Evolutionary conservation across 1,140 invertebrate species (phyloP), one percentile per base, ranked within the genome.

Genomic region (Brachionus rotundiformis): DNA sequence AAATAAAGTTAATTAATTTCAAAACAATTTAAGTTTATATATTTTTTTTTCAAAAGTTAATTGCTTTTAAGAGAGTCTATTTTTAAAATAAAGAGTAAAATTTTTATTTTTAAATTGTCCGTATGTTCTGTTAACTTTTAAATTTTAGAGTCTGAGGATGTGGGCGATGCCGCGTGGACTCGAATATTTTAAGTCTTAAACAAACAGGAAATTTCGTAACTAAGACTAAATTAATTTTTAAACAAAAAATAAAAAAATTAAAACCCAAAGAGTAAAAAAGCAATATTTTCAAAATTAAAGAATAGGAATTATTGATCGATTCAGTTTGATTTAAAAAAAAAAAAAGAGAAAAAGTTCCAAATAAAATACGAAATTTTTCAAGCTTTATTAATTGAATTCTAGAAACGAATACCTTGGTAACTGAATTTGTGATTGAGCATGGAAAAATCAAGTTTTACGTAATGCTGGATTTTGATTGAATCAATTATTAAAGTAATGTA

Each of bases 251-350:
- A 68, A 68, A 16, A 10, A 7, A 63, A 31, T 63, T 63, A n/a
- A 63, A 63, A 33, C 11, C 29, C 29, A 63, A 63, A 11, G 61
- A 63, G 29, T 63, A 63, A 13, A n/a, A n/a, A 63, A 63, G 47
- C 47, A 63, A 33, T 63, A 63, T 63, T 63, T 63, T 63, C n/a
- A 63, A n/a, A 29, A n/a, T 33, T 31, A 33, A 63, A 63, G 61
- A 63, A 63, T 63, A 63, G 61, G 61, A 33, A 63, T 68, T 68
- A 68, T 68, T 68, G 63, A 68, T 68, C 63, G 63, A 36, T 68
- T 68, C 63, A 36, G 63, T 68, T 68, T 68, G 63, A 33, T 68
- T 68, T 68, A 16, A 8, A 68, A 68, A 33, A 68, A 13, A 68
- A 68, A 65, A 68, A 54, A 54, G 23, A 54, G 47, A 68, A 54